Base-by-base conservation (phyloP, 1,140 invertebrate genomes). In the Polyergus mexicanus region DNA sequence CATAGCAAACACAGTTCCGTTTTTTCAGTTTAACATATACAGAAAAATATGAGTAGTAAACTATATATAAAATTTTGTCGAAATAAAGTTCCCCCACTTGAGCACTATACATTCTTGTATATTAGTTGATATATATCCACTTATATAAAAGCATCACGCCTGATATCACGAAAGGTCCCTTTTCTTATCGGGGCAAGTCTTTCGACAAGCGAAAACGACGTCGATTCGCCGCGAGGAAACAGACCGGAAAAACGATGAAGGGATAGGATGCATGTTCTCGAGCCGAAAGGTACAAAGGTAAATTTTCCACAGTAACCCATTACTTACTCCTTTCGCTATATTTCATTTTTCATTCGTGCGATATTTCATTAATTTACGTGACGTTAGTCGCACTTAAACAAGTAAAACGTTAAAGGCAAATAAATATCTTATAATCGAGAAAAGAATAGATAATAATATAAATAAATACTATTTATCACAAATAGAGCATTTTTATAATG, bases 191-290 rank as follows among this genome's bases (percentile, higher is more conserved):
- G 13, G 2, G 13, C 8, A 44, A 80, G 68, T 80, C 28, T 63
- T n/a, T 22, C 16, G 22, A 44, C 38, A 8, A 60, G 60, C 16
- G 16, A 28, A 63, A 63, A 77, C 16, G 32, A 13, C 19, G 38
- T 35, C n/a, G 38, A 47, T 77, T 47, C 28, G 11, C 6, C 38
- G 25, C 32, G 22, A 54, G 44, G 28, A 78, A 78, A 13, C 13
- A 78, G 76, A 78, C 28, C 13, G 41, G 63, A 68, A 80, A 80
- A 54, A n/a, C 63, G 41, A n/a, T 66, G 76, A 80, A 80, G 38
- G 54, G 76, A n/a, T 80, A 19, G 58, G n/a, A 3, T 2, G 76
- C 32, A 54, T 68, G 76, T 68, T 54, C 63, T 68, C 22, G 38
- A 68, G n/a, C 5, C 13, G 13, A 54, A 44, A 54, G 8, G 22